A percentile compares a stretch with the other conserved stretches of the same genome.
Conservation (phyloP, 2,888 invertebrate genomes). For the Chirona hameri region DNA sequence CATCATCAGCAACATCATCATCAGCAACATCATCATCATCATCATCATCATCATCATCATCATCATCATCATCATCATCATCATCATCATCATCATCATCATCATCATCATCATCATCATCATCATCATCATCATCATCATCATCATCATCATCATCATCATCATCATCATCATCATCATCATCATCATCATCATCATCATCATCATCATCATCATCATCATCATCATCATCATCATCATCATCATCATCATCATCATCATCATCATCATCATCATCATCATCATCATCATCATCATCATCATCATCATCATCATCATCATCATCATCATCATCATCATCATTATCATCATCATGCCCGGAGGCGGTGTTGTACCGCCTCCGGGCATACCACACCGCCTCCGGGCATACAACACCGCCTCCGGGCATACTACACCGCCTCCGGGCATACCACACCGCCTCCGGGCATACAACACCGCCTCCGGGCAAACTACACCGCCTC, state of each 20-base stretch:
- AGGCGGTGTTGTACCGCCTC: too few species aligned
- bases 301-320: conserved; percentile 22
- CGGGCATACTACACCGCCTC: too few species aligned
- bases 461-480: too few species aligned
- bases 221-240: conserved; percentile 22
- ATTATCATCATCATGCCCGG: too few species aligned
- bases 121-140: conserved; percentile 22
- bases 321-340: background rate
- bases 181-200: conserved; percentile 22
- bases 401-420: too few species aligned
- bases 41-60: conserved; percentile 22
- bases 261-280: conserved; percentile 22
- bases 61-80: conserved; percentile 22
- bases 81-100: conserved; percentile 22
- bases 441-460: too few species aligned
- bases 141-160: conserved; percentile 22
- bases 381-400: too few species aligned
- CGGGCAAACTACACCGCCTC: too few species aligned
- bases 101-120: conserved; percentile 22
- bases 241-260: conserved; percentile 22
- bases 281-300: conserved; percentile 22
- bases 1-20: too few species aligned
- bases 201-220: conserved; percentile 22
- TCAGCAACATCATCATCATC: conserved; percentile 22
- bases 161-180: conserved; percentile 22